phyloP scores from a whole-genome alignment of 35 echinoderm and acorn worm species.

The Ophioderma brevispina region DNA sequence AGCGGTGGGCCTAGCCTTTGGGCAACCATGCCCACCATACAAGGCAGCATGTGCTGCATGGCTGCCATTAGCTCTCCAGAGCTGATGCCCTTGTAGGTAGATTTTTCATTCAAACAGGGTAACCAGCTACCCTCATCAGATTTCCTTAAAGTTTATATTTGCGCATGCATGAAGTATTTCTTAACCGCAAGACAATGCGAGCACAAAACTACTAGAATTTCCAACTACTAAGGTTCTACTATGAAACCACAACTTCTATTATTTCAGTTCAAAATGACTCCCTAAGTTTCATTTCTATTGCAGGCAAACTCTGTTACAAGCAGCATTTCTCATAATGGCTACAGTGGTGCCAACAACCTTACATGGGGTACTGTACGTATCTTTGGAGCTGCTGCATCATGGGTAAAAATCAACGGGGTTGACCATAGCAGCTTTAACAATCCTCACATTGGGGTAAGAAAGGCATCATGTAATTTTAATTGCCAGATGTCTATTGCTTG shows the following conservation, averaged over 20 bases:
- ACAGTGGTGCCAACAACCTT: slow-evolving; percentile 28
- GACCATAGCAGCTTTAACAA: neutral
- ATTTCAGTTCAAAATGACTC: neutral
- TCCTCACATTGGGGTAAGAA: neutral
- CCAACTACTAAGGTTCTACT: neutral
- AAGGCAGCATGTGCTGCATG: too few species aligned
- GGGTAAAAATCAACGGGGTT: neutral
- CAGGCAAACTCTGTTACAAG: slow-evolving; percentile 11
- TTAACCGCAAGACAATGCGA: neutral
- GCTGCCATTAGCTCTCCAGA: too few species aligned
- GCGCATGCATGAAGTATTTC: neutral
- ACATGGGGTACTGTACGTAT: slow-evolving; percentile 60
- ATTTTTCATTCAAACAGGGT: too few species aligned
- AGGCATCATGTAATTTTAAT: neutral
- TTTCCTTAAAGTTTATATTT: neutral
- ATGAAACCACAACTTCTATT: neutral
- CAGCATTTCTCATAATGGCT: slow-evolving; percentile 19
- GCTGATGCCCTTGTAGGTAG: too few species aligned
- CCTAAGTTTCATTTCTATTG: neutral
- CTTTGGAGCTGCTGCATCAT: slow-evolving; percentile 17
- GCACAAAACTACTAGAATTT: neutral
- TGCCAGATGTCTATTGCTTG: neutral
- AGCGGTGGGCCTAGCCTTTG: too few species aligned
- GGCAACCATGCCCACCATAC: too few species aligned
- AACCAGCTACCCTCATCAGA: neutral